These are phyloP conservation scores for Lasioglossum pauxillum DNA, from an alignment of 2,888 invertebrate species.

Conservation along the genomic window DNA sequence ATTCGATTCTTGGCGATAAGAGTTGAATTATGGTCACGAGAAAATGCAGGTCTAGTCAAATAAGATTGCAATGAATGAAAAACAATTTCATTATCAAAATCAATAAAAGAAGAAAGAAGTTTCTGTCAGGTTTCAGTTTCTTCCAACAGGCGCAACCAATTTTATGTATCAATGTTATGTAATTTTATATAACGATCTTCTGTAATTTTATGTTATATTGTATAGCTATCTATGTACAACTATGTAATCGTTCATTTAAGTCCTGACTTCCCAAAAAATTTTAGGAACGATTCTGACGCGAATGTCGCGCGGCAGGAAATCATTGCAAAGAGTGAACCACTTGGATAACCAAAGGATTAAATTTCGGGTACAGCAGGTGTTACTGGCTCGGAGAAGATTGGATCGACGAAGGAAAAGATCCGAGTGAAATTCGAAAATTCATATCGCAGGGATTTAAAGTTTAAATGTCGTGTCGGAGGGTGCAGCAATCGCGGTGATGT, in stretches of 20 bases:
- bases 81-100: too few species aligned
- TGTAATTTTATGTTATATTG: too few species aligned
- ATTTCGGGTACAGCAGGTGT: neutral
- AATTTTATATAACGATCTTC: too few species aligned
- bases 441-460: conserved; percentile 60
- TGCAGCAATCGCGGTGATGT: neutral
- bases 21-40: too few species aligned
- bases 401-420: neutral
- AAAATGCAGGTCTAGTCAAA: too few species aligned
- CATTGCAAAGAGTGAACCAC: neutral
- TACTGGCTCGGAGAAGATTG: neutral
- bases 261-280: neutral
- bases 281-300: neutral
- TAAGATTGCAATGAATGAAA: too few species aligned
- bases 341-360: neutral
- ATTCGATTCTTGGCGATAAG: neutral
- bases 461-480: conserved; percentile 58
- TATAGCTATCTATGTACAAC: neutral
- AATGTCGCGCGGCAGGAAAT: neutral
- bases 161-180: too few species aligned
- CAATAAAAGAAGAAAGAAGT: too few species aligned
- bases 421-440: neutral
- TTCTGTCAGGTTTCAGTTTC: too few species aligned
- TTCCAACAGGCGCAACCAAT: too few species aligned
- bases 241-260: neutral